phyloP scores from a whole-genome alignment of 2,797 vertebrate genomes.

The Pempheris klunzingeri region DNA sequence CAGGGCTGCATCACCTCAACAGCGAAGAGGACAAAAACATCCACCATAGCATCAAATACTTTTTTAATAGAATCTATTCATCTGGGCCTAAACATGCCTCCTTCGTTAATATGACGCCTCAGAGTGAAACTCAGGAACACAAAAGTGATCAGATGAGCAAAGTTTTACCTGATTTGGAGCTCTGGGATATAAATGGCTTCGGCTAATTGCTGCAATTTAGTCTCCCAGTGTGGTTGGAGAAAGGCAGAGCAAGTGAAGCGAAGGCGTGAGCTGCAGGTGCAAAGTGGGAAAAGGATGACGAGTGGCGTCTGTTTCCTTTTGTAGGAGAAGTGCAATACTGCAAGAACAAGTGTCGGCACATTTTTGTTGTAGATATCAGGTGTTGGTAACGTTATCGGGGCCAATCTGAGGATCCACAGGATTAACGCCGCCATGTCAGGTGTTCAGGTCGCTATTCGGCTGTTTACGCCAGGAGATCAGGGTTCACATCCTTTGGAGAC shows the following conservation, averaged over 20 bases:
- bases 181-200: slow-evolving; percentile 76
- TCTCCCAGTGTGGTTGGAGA: slow-evolving; percentile 64
- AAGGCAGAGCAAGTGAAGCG: slow-evolving; percentile 49
- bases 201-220: slow-evolving; percentile 83
- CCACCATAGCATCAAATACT: slow-evolving; percentile 4
- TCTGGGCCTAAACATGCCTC: slow-evolving; percentile 33
- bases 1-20: slow-evolving; percentile 12
- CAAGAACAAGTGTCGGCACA: neutral
- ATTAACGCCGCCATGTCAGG: no score
- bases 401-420: no score
- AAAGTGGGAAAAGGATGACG: slow-evolving; percentile 30
- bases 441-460: no score
- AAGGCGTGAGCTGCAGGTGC: slow-evolving; percentile 71
- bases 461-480: no score
- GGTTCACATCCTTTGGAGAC: no score
- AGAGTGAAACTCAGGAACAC: slow-evolving; percentile 73
- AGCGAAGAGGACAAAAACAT: slow-evolving; percentile 16
- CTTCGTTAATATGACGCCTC: slow-evolving; percentile 49
- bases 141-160: slow-evolving; percentile 78
- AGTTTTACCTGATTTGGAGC: slow-evolving; percentile 69
- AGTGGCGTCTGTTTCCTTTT: slow-evolving; percentile 26
- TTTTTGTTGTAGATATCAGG: slow-evolving; percentile 4
- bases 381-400: no score
- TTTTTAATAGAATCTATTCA: slow-evolving; percentile 34
- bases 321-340: slow-evolving; percentile 21